Evolutionary conservation across 2,888 invertebrate genomes (phyloP).

Genomic region (Clanis bilineata): DNA sequence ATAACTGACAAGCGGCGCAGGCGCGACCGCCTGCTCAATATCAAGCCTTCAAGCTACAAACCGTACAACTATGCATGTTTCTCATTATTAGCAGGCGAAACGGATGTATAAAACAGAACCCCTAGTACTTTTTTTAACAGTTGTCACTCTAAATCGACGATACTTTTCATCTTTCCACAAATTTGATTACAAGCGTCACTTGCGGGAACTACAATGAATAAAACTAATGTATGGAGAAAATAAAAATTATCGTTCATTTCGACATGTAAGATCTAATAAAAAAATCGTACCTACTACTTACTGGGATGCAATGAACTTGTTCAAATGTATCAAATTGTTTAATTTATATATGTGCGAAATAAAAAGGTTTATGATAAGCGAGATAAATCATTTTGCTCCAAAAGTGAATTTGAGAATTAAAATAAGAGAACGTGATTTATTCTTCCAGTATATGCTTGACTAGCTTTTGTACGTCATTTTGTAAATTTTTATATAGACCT

Average conservation of each 20-base stretch:
- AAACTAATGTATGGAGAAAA: no score
- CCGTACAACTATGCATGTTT: conserved; percentile 27
- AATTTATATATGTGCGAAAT: background rate
- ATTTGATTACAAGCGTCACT: no score
- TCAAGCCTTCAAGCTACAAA: conserved; percentile 45
- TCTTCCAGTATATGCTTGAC: background rate
- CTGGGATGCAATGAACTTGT: background rate
- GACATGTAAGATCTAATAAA: no score
- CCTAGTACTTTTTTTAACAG: no score
- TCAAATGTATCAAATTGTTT: background rate
- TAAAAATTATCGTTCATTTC: no score
- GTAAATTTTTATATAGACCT: background rate
- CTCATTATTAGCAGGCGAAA: conserved; percentile 9
- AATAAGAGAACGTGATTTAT: background rate
- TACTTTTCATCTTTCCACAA: no score
- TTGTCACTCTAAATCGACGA: no score
- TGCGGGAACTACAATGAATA: no score
- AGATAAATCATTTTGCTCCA: background rate
- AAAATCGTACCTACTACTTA: conserved; percentile 25
- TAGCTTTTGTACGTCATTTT: background rate
- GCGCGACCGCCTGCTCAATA: conserved; percentile 68
- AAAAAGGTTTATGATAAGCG: background rate
- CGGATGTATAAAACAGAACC: conserved; percentile 17
- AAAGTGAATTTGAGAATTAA: background rate
- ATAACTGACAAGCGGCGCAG: conserved; percentile 78